Percentiles rank a stretch among this genome's conserved stretches.
phyloP scores from a whole-genome alignment of 2,888 invertebrate species.

The Petrolisthes manimaculis region DNA sequence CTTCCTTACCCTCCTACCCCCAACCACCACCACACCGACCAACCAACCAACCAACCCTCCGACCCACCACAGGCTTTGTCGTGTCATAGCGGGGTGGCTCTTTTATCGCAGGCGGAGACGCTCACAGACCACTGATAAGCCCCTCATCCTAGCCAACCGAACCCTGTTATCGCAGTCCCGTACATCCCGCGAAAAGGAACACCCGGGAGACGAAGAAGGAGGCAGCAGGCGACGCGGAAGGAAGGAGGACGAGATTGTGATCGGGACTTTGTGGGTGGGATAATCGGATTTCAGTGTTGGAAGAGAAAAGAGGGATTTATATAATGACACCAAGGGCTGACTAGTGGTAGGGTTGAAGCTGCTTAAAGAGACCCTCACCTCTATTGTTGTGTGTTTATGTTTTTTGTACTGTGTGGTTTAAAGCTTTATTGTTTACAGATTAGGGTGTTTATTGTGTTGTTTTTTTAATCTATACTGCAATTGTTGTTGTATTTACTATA shows the following conservation, averaged over 20 bases:
- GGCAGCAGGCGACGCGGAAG: conserved; percentile 3
- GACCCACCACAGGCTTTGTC: conserved; percentile 27
- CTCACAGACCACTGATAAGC: conserved; percentile 21
- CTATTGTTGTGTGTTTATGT: no score
- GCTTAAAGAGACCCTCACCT: no score
- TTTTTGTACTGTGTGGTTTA: no score
- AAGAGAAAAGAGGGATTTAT: neutral
- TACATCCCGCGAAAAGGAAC: conserved; percentile 39
- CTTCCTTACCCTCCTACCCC: neutral
- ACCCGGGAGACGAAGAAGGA: conserved; percentile 14
- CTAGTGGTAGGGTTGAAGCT: no score
- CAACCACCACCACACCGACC: neutral
- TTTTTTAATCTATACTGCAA: no score
- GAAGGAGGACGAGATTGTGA: conserved; percentile 20
- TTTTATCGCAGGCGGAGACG: conserved; percentile 36
- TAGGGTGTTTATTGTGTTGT: no score
- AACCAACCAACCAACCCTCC: neutral
- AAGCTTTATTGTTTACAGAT: no score
- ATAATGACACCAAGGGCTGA: neutral
- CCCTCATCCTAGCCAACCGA: conserved; percentile 13
- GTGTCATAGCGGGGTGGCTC: conserved; percentile 28
- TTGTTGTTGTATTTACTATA: no score
- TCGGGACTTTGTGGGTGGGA: conserved; percentile 20
- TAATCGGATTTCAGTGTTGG: neutral
- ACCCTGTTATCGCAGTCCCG: conserved; percentile 18